These are phyloP conservation scores for Drosophila acutilabella DNA, from an alignment of 2,888 invertebrate species.

Conservation along the genomic window DNA sequence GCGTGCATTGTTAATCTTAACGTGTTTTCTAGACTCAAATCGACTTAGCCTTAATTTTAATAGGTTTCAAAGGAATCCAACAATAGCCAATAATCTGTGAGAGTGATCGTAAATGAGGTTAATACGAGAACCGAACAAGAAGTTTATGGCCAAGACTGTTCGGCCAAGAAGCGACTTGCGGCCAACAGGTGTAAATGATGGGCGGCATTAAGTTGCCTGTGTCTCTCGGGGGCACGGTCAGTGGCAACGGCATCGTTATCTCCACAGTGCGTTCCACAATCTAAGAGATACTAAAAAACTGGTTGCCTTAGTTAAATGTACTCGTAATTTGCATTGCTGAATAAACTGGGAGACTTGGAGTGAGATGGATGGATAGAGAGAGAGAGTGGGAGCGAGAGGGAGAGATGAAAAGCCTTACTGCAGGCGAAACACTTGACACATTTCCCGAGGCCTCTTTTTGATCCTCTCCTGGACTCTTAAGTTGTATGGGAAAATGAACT, in stretches of 20 bases:
- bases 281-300: slow-evolving; percentile 56
- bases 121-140: slow-evolving; percentile 2
- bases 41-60: slow-evolving; percentile 2
- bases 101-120: slow-evolving; percentile 2
- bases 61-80: background rate
- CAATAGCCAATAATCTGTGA: background rate
- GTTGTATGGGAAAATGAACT: slow-evolving; percentile 48
- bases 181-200: slow-evolving; percentile 72
- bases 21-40: background rate
- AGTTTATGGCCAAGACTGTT: slow-evolving; percentile 8
- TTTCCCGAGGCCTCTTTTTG: slow-evolving; percentile 50
- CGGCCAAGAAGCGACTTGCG: background rate
- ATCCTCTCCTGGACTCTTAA: slow-evolving; percentile 1
- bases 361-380: slow-evolving; percentile 5
- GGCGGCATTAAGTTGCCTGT: slow-evolving; percentile 42
- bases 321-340: slow-evolving; percentile 74
- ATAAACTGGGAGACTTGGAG: slow-evolving; percentile 19
- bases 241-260: slow-evolving; percentile 43
- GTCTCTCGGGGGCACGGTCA: slow-evolving; percentile 31
- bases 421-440: slow-evolving; percentile 74
- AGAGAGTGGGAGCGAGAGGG: background rate
- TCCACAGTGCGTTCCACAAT: slow-evolving; percentile 53
- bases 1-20: background rate
- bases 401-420: slow-evolving; percentile 11
- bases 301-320: slow-evolving; percentile 59